phyloP scores from a whole-genome alignment of 2,113 vertebrate genomes.

The Stomatorhinus ivindoensis region DNA sequence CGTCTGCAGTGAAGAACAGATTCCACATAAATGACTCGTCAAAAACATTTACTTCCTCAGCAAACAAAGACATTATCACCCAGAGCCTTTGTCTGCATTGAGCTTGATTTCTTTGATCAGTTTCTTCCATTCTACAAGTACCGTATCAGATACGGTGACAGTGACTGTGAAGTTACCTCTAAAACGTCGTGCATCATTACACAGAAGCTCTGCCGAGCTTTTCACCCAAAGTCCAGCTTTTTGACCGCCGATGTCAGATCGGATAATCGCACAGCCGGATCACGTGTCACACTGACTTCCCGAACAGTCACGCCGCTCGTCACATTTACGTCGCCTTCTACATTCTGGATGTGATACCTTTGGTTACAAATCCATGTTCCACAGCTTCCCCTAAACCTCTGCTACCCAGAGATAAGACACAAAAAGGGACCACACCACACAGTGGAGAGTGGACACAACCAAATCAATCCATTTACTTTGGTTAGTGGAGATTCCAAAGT shows the following conservation, averaged over 20 bases:
- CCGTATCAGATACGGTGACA: not conserved
- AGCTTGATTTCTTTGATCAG: not conserved
- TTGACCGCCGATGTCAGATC: not conserved
- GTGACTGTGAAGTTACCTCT: not conserved
- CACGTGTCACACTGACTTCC: not conserved
- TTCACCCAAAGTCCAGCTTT: not conserved
- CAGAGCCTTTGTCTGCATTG: not conserved
- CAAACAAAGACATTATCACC: not conserved
- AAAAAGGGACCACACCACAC: not conserved
- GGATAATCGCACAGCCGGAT: not conserved
- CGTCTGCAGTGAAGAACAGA: not conserved
- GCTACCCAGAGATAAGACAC: not conserved
- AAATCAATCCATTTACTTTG: not conserved
- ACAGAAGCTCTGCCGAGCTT: not conserved
- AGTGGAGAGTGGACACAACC: not conserved
- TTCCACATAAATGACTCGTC: not conserved
- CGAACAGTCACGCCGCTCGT: not conserved
- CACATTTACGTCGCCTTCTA: not conserved
- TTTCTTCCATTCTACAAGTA: not conserved
- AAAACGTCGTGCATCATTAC: not conserved
- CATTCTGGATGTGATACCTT: not conserved
- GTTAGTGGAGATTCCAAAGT: not conserved
- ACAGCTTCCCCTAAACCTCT: not conserved
- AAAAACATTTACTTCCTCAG: not conserved
- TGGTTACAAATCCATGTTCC: not conserved